Base-by-base conservation (phyloP, 2,113 vertebrate genomes). In the Cyphomyrus plagiostoma region DNA sequence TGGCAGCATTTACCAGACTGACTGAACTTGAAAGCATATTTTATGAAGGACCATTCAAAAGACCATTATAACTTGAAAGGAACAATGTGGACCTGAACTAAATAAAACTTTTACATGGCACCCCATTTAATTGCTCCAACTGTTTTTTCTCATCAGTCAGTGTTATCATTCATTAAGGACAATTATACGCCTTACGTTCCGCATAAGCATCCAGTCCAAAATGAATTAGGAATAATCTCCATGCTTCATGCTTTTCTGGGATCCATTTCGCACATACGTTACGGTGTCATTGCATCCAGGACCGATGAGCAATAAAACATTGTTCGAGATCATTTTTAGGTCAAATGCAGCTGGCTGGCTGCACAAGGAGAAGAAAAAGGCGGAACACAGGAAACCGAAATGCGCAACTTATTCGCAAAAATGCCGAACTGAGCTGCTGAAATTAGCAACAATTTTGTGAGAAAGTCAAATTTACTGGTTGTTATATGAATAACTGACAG, bases 31-130 rank as follows among this genome's bases (percentile, higher is more conserved):
- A 84, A 46, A 84, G 82, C 82, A 84, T 46, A 46, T 84, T 48
- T 46, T 84, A 23, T 84, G 82, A 80, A 80, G 42, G 74, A 42
- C n/a, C 70, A 39, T 83, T 83, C 42, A 46, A 46, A 46, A 39
- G 42, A 19, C 82, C 39, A 48, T 45, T 84, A 84, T 46, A 23
- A 84, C 45, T 48, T 84, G 82, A 46, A 48, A 48, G 82, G 23
- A 84, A 84, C 39, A 84, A 84, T n/a, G 82, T 48, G 39, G 82
- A 45, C 82, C 82, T 84, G 82, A 84, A 84, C 42, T 84, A 84
- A 84, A 48, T 84, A 84, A 48, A 46, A 84, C 45, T 48, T 46
- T 45, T 42, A 84, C 23, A n/a, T 42, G 11, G 45, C 10, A 13
- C 21, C 46, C 21, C 45, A 48, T 9, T 84, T 46, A 84, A 84